phyloP scores from a whole-genome alignment of 2,797 vertebrate species.

The Mormyrops attenuatus region DNA sequence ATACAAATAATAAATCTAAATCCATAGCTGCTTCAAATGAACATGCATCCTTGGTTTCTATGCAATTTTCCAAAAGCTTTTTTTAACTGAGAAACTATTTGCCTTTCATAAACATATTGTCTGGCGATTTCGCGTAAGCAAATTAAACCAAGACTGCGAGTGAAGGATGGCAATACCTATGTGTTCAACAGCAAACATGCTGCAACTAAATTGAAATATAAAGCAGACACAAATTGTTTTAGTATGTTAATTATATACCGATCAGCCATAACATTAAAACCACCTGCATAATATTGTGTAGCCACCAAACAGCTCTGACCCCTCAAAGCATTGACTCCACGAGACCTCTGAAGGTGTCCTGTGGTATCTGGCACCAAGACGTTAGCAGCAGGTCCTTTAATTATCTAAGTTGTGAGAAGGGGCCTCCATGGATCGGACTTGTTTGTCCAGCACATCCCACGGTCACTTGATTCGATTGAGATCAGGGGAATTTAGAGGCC shows the following conservation, averaged over 20 bases:
- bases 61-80: neutral
- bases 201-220: neutral
- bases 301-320: neutral
- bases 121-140: neutral
- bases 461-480: neutral
- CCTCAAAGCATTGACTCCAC: neutral
- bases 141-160: neutral
- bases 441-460: neutral
- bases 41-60: neutral
- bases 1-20: slow-evolving; percentile 9
- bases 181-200: neutral
- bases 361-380: neutral
- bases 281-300: neutral
- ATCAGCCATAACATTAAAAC: neutral
- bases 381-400: neutral
- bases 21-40: neutral
- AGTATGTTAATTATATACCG: neutral
- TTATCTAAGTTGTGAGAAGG: neutral
- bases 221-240: neutral
- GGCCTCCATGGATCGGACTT: neutral
- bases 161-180: neutral
- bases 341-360: neutral
- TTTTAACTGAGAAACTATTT: neutral
- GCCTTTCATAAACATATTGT: neutral
- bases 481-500: neutral